phyloP scores from a whole-genome alignment of 2,797 vertebrate species.

The Borostomias antarcticus region DNA sequence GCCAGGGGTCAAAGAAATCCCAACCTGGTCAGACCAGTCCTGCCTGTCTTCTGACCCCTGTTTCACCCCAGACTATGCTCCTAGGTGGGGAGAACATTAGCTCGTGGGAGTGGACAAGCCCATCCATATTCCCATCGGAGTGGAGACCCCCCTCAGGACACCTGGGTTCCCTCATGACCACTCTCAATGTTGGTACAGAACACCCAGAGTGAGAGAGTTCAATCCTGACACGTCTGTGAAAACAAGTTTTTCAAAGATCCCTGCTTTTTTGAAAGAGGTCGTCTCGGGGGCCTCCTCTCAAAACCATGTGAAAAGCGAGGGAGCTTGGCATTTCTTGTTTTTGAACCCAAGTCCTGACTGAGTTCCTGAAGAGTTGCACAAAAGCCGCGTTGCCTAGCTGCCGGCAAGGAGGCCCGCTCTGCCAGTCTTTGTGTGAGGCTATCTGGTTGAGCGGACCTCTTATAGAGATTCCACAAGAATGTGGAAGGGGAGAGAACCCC shows the following conservation, averaged over 20 bases:
- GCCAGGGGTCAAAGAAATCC: slow-evolving; percentile 5
- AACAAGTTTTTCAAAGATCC: slow-evolving; percentile 22
- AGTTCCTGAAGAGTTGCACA: slow-evolving; percentile 67
- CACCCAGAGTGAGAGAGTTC: not conserved
- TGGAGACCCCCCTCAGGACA: not conserved
- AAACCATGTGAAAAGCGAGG: slow-evolving; percentile 45
- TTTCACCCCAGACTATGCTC: slow-evolving; percentile 12
- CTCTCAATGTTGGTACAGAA: not conserved
- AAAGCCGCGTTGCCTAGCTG: slow-evolving; percentile 75
- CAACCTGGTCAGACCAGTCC: slow-evolving; percentile 9
- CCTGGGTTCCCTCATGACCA: not conserved
- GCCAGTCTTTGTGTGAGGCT: slow-evolving; percentile 57
- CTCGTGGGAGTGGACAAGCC: not conserved
- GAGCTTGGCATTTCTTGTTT: slow-evolving; percentile 53
- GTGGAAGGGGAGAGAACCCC: slow-evolving; percentile 38
- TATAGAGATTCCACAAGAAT: slow-evolving; percentile 61
- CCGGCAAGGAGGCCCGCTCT: slow-evolving; percentile 47
- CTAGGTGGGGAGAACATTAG: slow-evolving; percentile 4
- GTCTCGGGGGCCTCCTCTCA: slow-evolving; percentile 41
- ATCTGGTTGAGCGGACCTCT: slow-evolving; percentile 49
- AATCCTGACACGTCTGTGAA: slow-evolving; percentile 1
- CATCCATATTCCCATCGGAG: not conserved
- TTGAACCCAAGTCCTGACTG: slow-evolving; percentile 50
- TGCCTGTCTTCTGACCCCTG: slow-evolving; percentile 16
- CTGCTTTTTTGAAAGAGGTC: slow-evolving; percentile 41